Evolutionary conservation across 2,888 invertebrate genomes (phyloP).

Genomic region (Agrochola lychnidis): DNA sequence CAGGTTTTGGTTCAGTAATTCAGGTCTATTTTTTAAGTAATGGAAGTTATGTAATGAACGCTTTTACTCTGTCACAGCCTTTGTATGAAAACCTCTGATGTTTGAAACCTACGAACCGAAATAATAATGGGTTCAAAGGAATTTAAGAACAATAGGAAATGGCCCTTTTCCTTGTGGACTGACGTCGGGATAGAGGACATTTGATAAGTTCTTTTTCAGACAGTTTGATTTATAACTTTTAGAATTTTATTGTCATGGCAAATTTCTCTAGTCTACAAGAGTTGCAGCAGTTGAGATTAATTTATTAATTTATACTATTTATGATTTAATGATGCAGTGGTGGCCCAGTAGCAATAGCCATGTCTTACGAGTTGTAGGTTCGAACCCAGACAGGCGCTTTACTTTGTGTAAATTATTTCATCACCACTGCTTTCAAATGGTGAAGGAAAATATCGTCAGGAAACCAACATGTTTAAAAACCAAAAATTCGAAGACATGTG

Average conservation of each 20-base stretch:
- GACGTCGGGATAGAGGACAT: background rate
- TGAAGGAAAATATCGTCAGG: too few species aligned
- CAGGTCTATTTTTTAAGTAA: background rate
- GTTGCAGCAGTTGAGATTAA: background rate
- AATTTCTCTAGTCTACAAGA: background rate
- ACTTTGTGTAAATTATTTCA: too few species aligned
- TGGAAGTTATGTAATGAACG: background rate
- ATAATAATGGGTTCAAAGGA: background rate
- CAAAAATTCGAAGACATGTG: too few species aligned
- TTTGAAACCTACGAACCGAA: background rate
- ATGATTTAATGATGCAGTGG: too few species aligned
- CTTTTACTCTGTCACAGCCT: background rate
- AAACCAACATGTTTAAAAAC: too few species aligned
- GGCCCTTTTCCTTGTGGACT: background rate
- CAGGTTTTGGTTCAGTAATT: too few species aligned
- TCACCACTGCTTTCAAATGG: too few species aligned
- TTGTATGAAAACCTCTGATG: background rate
- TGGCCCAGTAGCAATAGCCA: too few species aligned
- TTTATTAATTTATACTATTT: background rate
- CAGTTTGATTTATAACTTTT: background rate
- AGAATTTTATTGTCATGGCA: background rate
- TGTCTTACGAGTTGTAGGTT: too few species aligned
- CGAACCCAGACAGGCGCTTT: too few species aligned
- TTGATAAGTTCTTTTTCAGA: background rate
- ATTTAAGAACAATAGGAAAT: background rate